A percentile compares a stretch with the other conserved stretches of the same genome.
phyloP scores from a whole-genome alignment of 2,888 invertebrate species.

The Cryptophagus acutangulus region DNA sequence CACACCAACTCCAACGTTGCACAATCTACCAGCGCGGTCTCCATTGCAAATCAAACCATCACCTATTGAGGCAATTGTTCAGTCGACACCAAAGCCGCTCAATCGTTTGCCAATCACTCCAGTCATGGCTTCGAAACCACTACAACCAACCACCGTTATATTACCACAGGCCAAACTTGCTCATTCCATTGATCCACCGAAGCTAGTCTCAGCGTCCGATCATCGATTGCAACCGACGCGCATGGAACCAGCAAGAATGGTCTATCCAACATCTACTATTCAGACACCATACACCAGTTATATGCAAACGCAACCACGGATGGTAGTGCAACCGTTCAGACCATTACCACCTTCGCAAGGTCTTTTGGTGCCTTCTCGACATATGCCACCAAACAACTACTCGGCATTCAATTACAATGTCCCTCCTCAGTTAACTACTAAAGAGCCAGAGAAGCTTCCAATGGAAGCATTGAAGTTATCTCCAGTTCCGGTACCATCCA shows the following conservation, averaged over 20 bases:
- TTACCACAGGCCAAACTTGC: slow-evolving; percentile 43
- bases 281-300: slow-evolving; percentile 29
- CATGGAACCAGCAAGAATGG: slow-evolving; percentile 45
- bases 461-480: not conserved
- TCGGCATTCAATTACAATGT: not conserved
- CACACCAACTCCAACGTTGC: slow-evolving; percentile 26
- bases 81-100: slow-evolving; percentile 24
- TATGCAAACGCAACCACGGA: slow-evolving; percentile 30
- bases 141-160: slow-evolving; percentile 50
- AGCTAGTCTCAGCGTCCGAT: slow-evolving; percentile 37
- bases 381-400: slow-evolving; percentile 23
- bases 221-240: slow-evolving; percentile 30
- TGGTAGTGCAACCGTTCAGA: slow-evolving; percentile 31
- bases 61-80: slow-evolving; percentile 23
- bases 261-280: slow-evolving; percentile 34
- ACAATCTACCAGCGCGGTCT: slow-evolving; percentile 35
- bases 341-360: slow-evolving; percentile 32
- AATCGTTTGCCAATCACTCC: slow-evolving; percentile 57
- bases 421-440: not conserved
- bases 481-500: not conserved
- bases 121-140: slow-evolving; percentile 56
- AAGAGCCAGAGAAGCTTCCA: not conserved
- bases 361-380: slow-evolving; percentile 33
- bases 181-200: slow-evolving; percentile 38
- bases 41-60: slow-evolving; percentile 30